These are phyloP conservation scores for Benthosema pterotum DNA, from an alignment of 2,797 vertebrate species.

Conservation along the genomic window DNA sequence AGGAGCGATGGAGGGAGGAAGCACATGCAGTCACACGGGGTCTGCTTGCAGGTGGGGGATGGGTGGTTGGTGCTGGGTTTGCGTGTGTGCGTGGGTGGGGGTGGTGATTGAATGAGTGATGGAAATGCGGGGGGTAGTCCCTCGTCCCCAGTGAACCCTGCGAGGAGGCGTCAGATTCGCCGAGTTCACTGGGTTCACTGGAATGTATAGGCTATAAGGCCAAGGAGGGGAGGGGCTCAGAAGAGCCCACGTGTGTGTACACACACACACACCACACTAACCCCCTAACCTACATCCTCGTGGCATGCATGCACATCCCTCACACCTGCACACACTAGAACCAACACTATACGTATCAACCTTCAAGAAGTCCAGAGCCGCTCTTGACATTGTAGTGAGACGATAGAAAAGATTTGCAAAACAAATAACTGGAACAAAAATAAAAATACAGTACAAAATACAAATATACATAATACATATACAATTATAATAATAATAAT, in stretches of 20 bases:
- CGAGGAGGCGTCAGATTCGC: conserved; percentile 62
- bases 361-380: not conserved
- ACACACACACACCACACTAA: too few relatives aligned
- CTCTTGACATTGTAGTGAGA: too few relatives aligned
- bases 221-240: too few relatives aligned
- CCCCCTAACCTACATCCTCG: too few relatives aligned
- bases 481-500: not conserved
- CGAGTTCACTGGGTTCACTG: conserved; percentile 62
- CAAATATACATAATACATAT: too few relatives aligned
- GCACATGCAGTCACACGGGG: not conserved
- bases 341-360: too few relatives aligned
- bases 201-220: conserved; percentile 65
- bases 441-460: too few relatives aligned
- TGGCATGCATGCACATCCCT: too few relatives aligned
- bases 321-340: too few relatives aligned
- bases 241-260: conserved; percentile 14
- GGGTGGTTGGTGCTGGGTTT: conserved; percentile 9
- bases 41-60: conserved; percentile 52
- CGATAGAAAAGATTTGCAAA: too few relatives aligned
- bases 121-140: conserved; percentile 60
- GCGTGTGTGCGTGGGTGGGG: not conserved
- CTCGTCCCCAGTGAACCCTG: conserved; percentile 57
- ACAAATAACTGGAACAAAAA: too few relatives aligned
- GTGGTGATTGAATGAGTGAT: conserved; percentile 39
- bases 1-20: conserved; percentile 17